phyloP scores from a whole-genome alignment of 1,140 invertebrate genomes.

The Ladona fulva region DNA sequence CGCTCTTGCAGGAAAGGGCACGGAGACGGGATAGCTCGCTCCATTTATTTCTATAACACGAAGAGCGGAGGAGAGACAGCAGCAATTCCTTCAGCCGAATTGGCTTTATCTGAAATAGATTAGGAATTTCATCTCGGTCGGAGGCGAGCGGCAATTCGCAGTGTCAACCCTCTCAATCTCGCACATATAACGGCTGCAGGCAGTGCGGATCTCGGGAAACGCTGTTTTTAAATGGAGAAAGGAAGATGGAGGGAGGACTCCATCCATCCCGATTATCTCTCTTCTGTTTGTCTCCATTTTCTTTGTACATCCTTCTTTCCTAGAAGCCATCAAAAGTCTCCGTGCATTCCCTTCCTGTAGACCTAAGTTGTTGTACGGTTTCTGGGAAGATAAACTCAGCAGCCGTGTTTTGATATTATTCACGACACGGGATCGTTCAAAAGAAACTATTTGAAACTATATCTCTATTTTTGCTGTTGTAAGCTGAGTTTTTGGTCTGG shows the following conservation, averaged over 20 bases:
- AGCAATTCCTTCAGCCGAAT: neutral
- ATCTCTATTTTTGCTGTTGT: no score
- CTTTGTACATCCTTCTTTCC: neutral
- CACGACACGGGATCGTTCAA: no score
- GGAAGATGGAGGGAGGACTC: neutral
- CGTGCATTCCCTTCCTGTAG: no score
- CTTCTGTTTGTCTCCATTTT: neutral
- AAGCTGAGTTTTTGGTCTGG: no score
- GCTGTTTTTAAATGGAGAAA: slow-evolving; percentile 3
- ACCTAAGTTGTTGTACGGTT: no score
- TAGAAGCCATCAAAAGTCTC: no score
- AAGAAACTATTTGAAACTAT: no score
- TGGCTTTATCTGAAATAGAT: slow-evolving; percentile 7
- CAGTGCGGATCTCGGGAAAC: neutral
- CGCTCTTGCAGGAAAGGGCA: no score
- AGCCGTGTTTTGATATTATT: no score
- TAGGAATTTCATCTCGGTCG: neutral
- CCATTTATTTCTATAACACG: no score
- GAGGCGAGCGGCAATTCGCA: neutral
- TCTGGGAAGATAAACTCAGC: no score
- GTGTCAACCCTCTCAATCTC: neutral
- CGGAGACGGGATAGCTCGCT: no score
- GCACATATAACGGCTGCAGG: neutral
- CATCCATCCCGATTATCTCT: neutral
- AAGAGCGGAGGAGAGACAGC: neutral